Evolutionary conservation across 2,113 vertebrate species (phyloP), one percentile per base, ranked within the genome.

Genomic region (Aphyosemion australe): DNA sequence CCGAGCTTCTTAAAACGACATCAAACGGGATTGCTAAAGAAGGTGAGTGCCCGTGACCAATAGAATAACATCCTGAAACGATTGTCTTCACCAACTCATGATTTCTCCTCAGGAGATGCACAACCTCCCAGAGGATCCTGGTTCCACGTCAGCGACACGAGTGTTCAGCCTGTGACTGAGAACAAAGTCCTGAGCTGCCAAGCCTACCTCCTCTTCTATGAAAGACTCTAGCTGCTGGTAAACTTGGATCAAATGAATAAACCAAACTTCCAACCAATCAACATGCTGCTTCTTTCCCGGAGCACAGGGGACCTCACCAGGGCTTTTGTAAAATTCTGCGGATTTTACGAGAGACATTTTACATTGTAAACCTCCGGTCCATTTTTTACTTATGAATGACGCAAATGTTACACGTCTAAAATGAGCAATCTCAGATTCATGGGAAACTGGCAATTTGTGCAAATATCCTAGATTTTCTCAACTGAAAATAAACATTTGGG

Each of bases 191-290:
- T 95, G 58, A 93, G 86, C 71, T 94, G 94, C 1, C 97, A 99
- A 89, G 98, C 97, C 31, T 99, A 98, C 92, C 95, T 99, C 79
- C 94, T 99, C 6, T 99, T 99, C 85, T 99, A 99, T 8, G 97
- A 99, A 88, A 92, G 93, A 84, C 88, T 95, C 31, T 93, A 79
- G 84, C 14, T 16, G 26, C 65, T 18, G 51, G 42, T 55, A 18
- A n/a, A 51, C 69, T 83, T 79, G 84, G 75, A 19, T 31, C 26
- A 54, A 37, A 8, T 37, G 3, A 26, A 37, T 37, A 3, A 37
- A 37, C 34, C 9, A 37, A 37, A 10, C 34, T 8, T 37, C 9
- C 41, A 52, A 60, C 42, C 21, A 65, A 72, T 56, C 43, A 61
- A 66, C 61, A 41, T 53, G 52, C 72, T 69, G 65, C 74, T 80